Evolutionary conservation across 2,888 invertebrate genomes (phyloP), one percentile per base, ranked within the genome.

Genomic region (Spicauda simplicius): DNA sequence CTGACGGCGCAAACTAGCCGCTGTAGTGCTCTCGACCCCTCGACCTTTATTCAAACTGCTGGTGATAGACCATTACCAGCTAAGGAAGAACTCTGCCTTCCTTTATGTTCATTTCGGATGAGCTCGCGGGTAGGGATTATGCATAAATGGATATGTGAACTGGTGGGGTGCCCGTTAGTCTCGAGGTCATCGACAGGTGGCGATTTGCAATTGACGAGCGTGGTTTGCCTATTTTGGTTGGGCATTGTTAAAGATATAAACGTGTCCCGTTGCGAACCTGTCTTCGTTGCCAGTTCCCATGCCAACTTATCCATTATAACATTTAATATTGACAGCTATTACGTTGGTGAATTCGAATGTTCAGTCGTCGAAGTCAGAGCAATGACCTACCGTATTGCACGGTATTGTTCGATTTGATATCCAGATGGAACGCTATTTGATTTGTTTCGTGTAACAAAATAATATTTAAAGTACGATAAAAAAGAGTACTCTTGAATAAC

Each of bases 161-260:
- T 76, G 71, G 77, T 82, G 83, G 88, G 86, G 84, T 84, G 83
- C 83, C 90, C 91, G 91, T 91, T 91, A 91, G 85, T 76, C 75
- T 76, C 68, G 84, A 80, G 91, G 90, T 91, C 91, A 87, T 86
- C 87, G 85, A 82, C 91, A 91, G 90, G 91, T 92, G 91, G 82
- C 84, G 87, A 89, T 90, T 87, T 85, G 83, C 82, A 83, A 87
- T 88, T 90, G 91, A 90, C 86, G 86, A 84, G 85, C 87, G 80
- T 81, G 83, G 76, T 79, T 86, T 83, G 82, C 89, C 90, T 86
- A 87, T 88, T 91, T 90, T 86, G 90, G 89, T 78, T 76, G 74
- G 72, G 84, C 84, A 87, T 91, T 90, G 88, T 90, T 87, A 80
- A 79, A 80, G 75, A 73, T 73, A 82, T 82, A 80, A 83, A 78